phyloP scores from a whole-genome alignment of 2,113 vertebrate genomes.

The Saguinus imperator region DNA sequence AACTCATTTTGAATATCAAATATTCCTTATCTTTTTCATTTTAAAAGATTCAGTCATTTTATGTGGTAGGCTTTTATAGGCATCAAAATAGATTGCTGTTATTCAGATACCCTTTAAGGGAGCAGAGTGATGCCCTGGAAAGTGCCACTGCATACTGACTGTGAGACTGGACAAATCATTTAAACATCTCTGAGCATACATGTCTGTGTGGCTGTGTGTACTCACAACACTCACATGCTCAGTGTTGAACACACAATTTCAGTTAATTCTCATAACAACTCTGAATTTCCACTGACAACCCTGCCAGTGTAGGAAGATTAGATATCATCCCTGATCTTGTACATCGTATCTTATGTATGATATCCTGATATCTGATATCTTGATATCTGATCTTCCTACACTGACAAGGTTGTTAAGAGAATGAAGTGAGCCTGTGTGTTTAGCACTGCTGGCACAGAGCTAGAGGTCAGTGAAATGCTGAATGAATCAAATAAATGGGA shows the following conservation, averaged over 20 bases:
- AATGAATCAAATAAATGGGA: constrained; percentile 8
- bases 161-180: neutral
- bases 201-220: too few species aligned
- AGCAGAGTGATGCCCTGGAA: neutral
- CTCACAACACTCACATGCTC: neutral
- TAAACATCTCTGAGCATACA: neutral
- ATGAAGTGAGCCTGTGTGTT: neutral
- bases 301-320: neutral
- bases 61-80: neutral
- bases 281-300: neutral
- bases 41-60: constrained; percentile 11
- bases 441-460: neutral
- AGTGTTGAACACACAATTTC: neutral
- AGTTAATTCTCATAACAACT: neutral
- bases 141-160: neutral
- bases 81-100: neutral
- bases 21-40: neutral
- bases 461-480: neutral
- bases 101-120: neutral
- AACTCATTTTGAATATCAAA: neutral
- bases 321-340: neutral
- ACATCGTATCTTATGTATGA: neutral
- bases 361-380: neutral
- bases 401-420: neutral
- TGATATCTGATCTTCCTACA: neutral